These are phyloP conservation scores for Rotaria sp. DNA, from an alignment of 2,888 invertebrate genomes.

Conservation along the genomic window DNA sequence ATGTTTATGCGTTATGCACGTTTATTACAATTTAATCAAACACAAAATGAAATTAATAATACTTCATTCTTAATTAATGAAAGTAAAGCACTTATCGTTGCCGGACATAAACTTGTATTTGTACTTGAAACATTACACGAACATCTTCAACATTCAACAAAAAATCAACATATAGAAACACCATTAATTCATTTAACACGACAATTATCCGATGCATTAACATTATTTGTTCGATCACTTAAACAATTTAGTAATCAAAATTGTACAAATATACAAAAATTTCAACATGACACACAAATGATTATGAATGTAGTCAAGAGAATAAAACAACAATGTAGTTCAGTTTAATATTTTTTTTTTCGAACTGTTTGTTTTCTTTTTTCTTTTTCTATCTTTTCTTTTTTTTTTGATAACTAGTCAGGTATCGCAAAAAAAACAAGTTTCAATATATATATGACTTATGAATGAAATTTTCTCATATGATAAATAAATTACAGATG, in stretches of 20 bases:
- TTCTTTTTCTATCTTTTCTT: not conserved
- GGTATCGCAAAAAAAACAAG: not conserved
- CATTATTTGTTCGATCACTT: not conserved
- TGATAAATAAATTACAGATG: not conserved
- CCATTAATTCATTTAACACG: not conserved
- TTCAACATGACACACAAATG: not conserved
- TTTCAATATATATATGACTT: not conserved
- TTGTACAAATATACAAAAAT: not conserved
- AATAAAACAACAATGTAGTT: constrained; percentile 25
- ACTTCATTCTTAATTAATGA: not conserved
- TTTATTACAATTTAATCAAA: not conserved
- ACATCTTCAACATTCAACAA: not conserved
- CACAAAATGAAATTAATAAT: not conserved
- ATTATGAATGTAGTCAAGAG: constrained; percentile 8
- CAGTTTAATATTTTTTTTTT: not conserved
- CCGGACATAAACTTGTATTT: constrained; percentile 26
- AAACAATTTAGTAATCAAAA: constrained; percentile 9
- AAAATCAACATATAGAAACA: not conserved
- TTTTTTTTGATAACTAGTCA: constrained; percentile 9
- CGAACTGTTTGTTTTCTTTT: not conserved
- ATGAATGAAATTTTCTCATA: not conserved
- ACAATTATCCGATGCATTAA: not conserved
- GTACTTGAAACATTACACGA: not conserved
- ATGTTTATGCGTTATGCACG: not conserved
- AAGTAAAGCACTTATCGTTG: not conserved